phyloP scores from a whole-genome alignment of 1,140 invertebrate genomes.

The Microplitis demolitor region DNA sequence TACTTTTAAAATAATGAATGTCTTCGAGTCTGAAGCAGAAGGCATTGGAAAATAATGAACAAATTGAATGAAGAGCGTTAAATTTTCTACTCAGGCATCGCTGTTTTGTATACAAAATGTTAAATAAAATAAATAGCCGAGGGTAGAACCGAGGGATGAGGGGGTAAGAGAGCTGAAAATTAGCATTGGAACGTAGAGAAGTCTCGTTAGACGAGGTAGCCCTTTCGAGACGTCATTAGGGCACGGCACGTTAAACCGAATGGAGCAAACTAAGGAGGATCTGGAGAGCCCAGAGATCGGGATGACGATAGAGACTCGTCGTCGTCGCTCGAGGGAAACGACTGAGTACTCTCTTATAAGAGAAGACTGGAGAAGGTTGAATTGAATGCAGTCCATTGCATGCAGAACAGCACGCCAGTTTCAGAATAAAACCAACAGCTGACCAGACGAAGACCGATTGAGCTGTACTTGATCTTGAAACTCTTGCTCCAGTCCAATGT shows the following conservation, averaged over 20 bases:
- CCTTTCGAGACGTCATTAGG: constrained; percentile 56
- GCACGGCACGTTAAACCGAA: constrained; percentile 55
- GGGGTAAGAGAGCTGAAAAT: constrained; percentile 34
- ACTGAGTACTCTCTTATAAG: constrained; percentile 29
- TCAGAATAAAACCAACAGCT: constrained; percentile 28
- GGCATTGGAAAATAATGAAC: background rate
- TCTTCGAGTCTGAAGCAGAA: background rate
- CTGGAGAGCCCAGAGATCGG: constrained; percentile 31
- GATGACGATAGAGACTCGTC: constrained; percentile 47
- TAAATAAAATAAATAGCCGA: too few relatives aligned
- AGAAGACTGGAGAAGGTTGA: too few relatives aligned
- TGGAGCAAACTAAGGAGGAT: background rate
- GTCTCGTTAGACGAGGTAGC: constrained; percentile 50
- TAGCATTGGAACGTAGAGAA: constrained; percentile 58
- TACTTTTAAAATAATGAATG: too few relatives aligned
- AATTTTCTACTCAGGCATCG: too few relatives aligned
- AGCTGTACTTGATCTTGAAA: constrained; percentile 59
- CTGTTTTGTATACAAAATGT: too few relatives aligned
- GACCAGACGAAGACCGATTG: constrained; percentile 60
- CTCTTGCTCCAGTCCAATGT: constrained; percentile 56
- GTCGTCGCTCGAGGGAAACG: background rate
- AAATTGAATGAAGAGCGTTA: too few relatives aligned
- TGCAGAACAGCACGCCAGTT: background rate
- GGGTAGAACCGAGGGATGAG: background rate
- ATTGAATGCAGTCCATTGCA: background rate